Base-by-base conservation (phyloP, 1,140 invertebrate species). In the Neuroterus valhalla region DNA sequence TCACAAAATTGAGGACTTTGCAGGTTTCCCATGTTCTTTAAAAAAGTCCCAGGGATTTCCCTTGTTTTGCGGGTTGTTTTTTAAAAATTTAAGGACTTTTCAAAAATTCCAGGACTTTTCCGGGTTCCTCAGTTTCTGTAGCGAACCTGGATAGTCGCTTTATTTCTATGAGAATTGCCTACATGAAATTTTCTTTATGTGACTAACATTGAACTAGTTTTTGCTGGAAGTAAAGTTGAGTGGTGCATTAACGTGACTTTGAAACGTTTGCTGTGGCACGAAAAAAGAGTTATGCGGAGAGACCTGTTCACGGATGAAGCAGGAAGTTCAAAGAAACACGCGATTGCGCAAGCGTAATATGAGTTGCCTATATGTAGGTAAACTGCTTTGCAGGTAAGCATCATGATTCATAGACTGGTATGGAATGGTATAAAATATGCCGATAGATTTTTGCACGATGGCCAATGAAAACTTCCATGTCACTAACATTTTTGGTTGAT, bases 261-360 rank as follows among this genome's bases (percentile, higher is more conserved):
- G 55, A 62, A 62, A 31, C 15, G n/a, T 62, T 62, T 62, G 23
- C 31, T 8, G 23, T 5, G 55, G 15, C 55, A 55, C 5, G 38
- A 44, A 31, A 38, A 68, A 67, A 43, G 8, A 70, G 69, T 42
- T 17, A 15, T 72, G 67, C 45, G 43, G 68, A 69, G 48, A 44
- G 66, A 78, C 68, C 74, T 50, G 66, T 72, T 72, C 43, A 44
- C 21, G 5, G 15, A 43, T 66, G 46, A 68, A 48, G 17, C 66
- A 62, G 31, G 19, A 74, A 70, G 67, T 69, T 66, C 42, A 77
- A 55, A 70, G 45, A 26, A 71, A 38, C 46, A 21, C 11, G 21
- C 11, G 17, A 48, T 75, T 75, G 42, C 43, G 55, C 44, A 71
- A 78, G 21, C 11, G 67, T 55, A 15, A 55, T 55, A 23, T 23